Base-by-base conservation (phyloP, 2,113 vertebrate genomes). In the Spilogale gracilis region DNA sequence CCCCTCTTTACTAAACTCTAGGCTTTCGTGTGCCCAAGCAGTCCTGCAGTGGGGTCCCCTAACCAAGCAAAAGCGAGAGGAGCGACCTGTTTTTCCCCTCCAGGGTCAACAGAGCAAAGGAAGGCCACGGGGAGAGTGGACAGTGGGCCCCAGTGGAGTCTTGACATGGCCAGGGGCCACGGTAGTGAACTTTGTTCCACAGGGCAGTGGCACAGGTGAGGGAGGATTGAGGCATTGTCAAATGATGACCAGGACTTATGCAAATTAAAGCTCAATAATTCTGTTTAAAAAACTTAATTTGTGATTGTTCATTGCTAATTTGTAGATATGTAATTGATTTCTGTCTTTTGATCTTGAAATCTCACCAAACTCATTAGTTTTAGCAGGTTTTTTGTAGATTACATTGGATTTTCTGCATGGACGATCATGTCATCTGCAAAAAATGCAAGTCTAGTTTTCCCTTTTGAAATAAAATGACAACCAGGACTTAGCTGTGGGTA, bases 401-500 rank as follows among this genome's bases (percentile, higher is more conserved):
- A 30, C 23, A 25, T 18, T 74, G 74, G 17, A 54, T 89, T 96
- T 94, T 83, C 87, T 73, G 20, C 20, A 38, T 61, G 11, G 16
- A 94, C 61, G 56, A 54, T 54, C 7, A 13, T 17, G 9, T 63
- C 21, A 27, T 63, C 56, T 79, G 56, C 73, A 79, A 82, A 69
- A 67, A 86, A 54, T 23, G 11, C 63, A 74, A 71, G 56, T 80
- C 54, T 50, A 12, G 25, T 54, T 84, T 38, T 92, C 82, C n/a
- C 56, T 95, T 96, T 73, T 65, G 27, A 88, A 86, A 93, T 83
- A 78, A 91, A 91, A 50, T 32, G 61, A n/a, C 16, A 89, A 21
- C 23, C 21, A 58, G 32, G 38, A 71, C 76, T 78, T 43, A 88
- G 45, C 89, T 60, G 13, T 3, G 5, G 32, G 61, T 85, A 5